phyloP scores from a whole-genome alignment of 2,797 vertebrate genomes.

The Danio albolineatus region DNA sequence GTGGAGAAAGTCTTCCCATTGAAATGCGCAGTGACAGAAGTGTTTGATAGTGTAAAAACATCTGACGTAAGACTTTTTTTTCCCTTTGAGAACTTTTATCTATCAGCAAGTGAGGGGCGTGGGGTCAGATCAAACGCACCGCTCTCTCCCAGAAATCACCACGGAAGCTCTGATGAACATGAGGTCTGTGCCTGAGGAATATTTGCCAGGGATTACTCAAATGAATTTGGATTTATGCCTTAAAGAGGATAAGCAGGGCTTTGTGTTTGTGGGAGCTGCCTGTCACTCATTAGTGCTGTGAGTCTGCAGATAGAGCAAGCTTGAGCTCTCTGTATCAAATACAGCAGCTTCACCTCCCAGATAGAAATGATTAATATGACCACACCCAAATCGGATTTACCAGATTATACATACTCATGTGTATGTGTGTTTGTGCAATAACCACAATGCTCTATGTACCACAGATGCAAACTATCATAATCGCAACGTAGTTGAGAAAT shows the following conservation, averaged over 20 bases:
- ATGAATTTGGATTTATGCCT: slow-evolving; percentile 59
- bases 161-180: slow-evolving; percentile 55
- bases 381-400: slow-evolving; percentile 26
- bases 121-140: slow-evolving; percentile 44
- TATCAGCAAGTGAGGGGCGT: slow-evolving; percentile 8
- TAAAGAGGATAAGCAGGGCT: slow-evolving; percentile 60
- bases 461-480: slow-evolving; percentile 36
- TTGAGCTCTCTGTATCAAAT: slow-evolving; percentile 22
- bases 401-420: background rate
- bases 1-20: slow-evolving; percentile 12
- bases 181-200: slow-evolving; percentile 49
- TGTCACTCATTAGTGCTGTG: slow-evolving; percentile 51
- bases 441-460: slow-evolving; percentile 6
- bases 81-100: background rate
- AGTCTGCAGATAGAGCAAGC: slow-evolving; percentile 33
- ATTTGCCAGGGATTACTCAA: slow-evolving; percentile 63
- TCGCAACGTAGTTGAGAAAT: background rate
- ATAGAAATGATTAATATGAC: slow-evolving; percentile 40
- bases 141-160: slow-evolving; percentile 41
- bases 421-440: slow-evolving; percentile 35
- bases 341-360: slow-evolving; percentile 31
- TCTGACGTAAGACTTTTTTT: slow-evolving; percentile 14
- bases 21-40: slow-evolving; percentile 5
- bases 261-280: slow-evolving; percentile 47
- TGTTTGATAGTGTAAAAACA: slow-evolving; percentile 37